These are phyloP conservation scores for Bradypodion pumilum DNA, from an alignment of 2,797 vertebrate species.

Conservation along the genomic window DNA sequence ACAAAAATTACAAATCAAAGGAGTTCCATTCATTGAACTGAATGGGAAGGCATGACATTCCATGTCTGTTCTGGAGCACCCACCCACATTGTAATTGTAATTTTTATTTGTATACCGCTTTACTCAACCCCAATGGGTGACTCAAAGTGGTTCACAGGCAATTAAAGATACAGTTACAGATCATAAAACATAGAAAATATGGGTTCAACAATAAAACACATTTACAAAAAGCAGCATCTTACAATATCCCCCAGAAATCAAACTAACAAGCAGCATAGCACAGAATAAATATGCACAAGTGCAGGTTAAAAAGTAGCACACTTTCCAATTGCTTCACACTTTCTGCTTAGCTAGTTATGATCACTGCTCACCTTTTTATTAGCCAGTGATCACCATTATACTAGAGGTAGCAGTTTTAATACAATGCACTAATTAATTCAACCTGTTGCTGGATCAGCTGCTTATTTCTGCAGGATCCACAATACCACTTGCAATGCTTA, in stretches of 20 bases:
- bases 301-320: not conserved
- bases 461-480: conserved; percentile 9
- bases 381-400: not conserved
- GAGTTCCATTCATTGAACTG: not conserved
- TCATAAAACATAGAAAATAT: too few relatives aligned
- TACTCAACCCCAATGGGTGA: too few relatives aligned
- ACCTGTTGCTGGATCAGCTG: not conserved
- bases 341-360: not conserved
- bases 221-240: too few relatives aligned
- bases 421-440: not conserved
- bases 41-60: not conserved
- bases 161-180: too few relatives aligned
- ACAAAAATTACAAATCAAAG: not conserved
- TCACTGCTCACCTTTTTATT: not conserved
- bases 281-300: too few relatives aligned
- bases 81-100: too few relatives aligned
- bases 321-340: not conserved
- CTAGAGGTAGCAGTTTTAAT: not conserved
- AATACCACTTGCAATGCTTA: conserved; percentile 17
- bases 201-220: too few relatives aligned
- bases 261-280: too few relatives aligned
- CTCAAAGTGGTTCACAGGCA: too few relatives aligned
- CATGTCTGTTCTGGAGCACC: not conserved
- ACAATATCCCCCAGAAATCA: too few relatives aligned
- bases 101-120: too few relatives aligned